Evolutionary conservation across 2,888 invertebrate species (phyloP).

Genomic region (Stenodema calcarata): DNA sequence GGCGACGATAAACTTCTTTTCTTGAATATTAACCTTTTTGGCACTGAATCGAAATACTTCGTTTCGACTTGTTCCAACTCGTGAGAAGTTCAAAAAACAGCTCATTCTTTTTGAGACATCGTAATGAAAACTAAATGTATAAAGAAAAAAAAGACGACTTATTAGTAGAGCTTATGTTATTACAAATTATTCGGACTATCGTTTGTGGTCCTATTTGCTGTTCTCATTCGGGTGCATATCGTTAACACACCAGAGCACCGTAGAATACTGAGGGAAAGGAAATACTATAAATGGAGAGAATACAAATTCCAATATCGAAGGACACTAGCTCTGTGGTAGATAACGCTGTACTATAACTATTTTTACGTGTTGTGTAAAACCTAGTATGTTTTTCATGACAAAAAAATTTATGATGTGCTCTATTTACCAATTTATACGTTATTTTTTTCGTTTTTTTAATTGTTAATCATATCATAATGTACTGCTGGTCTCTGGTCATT

Average conservation of each 20-base stretch:
- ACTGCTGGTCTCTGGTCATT: neutral
- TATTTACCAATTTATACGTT: neutral
- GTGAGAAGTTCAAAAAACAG: neutral
- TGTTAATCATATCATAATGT: neutral
- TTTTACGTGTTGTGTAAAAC: conserved; percentile 50
- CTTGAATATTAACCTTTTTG: neutral
- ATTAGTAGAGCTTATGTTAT: neutral
- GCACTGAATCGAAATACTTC: neutral
- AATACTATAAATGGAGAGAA: neutral
- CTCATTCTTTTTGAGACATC: neutral
- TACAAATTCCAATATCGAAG: neutral
- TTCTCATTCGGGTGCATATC: neutral
- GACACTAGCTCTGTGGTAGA: conserved; percentile 48
- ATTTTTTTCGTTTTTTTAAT: neutral
- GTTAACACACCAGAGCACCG: neutral
- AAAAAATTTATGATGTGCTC: conserved; percentile 5
- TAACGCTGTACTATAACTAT: conserved; percentile 39
- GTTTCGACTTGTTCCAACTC: neutral
- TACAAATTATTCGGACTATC: neutral
- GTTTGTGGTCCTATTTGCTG: neutral
- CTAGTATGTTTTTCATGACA: conserved; percentile 18
- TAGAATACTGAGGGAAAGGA: neutral
- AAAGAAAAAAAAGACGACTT: neutral
- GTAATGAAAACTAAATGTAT: neutral
- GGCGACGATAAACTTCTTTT: too few relatives aligned